phyloP scores from a whole-genome alignment of 1,140 invertebrate species.

The Drosophila erecta region DNA sequence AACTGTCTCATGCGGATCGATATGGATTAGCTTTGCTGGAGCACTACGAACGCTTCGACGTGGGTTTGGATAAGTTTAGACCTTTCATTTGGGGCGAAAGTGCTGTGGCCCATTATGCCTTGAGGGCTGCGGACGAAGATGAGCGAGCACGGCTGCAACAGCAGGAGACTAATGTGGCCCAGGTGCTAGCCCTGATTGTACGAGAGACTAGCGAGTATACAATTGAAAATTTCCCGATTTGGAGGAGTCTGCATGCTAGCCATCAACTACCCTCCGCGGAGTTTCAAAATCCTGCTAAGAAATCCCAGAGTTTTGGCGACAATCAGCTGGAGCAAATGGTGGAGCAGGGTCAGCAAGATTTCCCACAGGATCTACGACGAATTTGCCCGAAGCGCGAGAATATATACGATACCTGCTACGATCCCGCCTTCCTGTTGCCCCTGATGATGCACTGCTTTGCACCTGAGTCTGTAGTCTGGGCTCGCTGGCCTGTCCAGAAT shows the following conservation, averaged over 20 bases:
- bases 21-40: conserved; percentile 87
- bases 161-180: conserved; percentile 88
- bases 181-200: conserved; percentile 90
- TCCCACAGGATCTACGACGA: conserved; percentile 49
- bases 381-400: conserved; percentile 69
- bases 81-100: conserved; percentile 92
- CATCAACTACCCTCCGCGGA: conserved; percentile 62
- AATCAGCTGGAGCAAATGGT: conserved; percentile 67
- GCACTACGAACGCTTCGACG: conserved; percentile 87
- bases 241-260: conserved; percentile 69
- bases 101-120: conserved; percentile 90
- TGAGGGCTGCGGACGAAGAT: conserved; percentile 86
- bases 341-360: conserved; percentile 52
- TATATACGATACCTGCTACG: conserved; percentile 86
- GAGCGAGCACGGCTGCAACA: conserved; percentile 86
- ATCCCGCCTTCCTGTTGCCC: conserved; percentile 89
- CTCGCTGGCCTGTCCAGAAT: conserved; percentile 87
- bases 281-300: conserved; percentile 56
- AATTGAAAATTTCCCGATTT: conserved; percentile 88
- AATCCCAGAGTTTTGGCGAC: conserved; percentile 55
- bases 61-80: conserved; percentile 88
- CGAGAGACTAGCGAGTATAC: conserved; percentile 88
- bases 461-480: conserved; percentile 87
- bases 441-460: conserved; percentile 86
- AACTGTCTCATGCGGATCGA: conserved; percentile 88